phyloP scores from a whole-genome alignment of 2,888 invertebrate species.

The Caenorhabditis imperialis region DNA sequence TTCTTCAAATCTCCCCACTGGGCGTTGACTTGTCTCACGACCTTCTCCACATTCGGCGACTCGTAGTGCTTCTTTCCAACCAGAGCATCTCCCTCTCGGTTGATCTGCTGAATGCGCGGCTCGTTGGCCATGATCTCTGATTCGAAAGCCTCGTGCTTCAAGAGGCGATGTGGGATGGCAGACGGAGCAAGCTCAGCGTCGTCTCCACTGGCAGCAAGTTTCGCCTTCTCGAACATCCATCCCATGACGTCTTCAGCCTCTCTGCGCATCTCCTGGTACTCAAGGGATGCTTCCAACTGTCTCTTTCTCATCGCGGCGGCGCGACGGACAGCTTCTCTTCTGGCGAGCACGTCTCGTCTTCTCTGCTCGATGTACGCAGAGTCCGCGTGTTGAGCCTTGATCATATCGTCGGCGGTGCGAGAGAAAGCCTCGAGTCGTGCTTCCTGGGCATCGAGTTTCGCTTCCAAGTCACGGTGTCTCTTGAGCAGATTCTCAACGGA shows the following conservation, averaged over 20 bases:
- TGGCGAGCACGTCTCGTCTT: constrained; percentile 81
- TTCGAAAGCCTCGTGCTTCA: constrained; percentile 81
- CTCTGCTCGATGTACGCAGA: constrained; percentile 77
- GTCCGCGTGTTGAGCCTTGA: constrained; percentile 83
- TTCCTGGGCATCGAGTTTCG: constrained; percentile 92
- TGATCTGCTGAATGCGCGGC: constrained; percentile 79
- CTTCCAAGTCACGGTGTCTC: constrained; percentile 93
- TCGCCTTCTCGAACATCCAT: constrained; percentile 93
- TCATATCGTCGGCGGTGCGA: constrained; percentile 87
- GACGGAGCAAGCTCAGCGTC: constrained; percentile 81
- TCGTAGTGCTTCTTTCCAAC: constrained; percentile 85
- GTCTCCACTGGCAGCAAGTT: constrained; percentile 81
- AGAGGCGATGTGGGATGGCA: constrained; percentile 79
- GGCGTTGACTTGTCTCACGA: constrained; percentile 84
- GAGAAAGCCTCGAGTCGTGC: constrained; percentile 89
- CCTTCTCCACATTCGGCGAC: constrained; percentile 84
- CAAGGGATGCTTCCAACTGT: constrained; percentile 87
- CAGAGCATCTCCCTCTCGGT: constrained; percentile 82
- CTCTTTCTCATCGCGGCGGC: constrained; percentile 85
- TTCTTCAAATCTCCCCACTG: constrained; percentile 87
- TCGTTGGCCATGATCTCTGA: constrained; percentile 80
- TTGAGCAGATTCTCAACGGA: constrained; percentile 90
- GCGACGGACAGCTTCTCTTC: constrained; percentile 82
- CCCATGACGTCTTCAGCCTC: constrained; percentile 87
- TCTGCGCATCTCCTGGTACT: constrained; percentile 92